Percentiles rank a stretch among this genome's conserved stretches.
Conservation (phyloP, 2,888 invertebrate species). For the Tetanocera ferruginea region DNA sequence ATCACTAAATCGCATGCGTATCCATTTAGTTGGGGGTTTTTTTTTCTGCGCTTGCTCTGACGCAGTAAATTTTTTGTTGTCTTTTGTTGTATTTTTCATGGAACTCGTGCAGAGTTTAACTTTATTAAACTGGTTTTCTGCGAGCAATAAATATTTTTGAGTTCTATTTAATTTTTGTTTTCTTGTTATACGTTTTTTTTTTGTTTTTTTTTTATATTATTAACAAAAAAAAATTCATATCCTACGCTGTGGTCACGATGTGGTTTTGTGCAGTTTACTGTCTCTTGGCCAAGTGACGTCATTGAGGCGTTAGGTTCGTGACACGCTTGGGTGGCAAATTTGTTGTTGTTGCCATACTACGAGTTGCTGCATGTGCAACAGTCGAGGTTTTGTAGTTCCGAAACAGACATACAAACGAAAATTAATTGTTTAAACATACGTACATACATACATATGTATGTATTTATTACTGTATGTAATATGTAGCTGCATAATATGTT, state of each 20-base stretch:
- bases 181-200: not conserved
- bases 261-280: not conserved
- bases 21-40: not conserved
- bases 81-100: not conserved
- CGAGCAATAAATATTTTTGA: not conserved
- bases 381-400: slow-evolving; percentile 18
- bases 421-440: slow-evolving; percentile 7
- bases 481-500: not conserved
- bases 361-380: not conserved
- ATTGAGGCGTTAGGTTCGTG: slow-evolving; percentile 28
- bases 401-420: not conserved
- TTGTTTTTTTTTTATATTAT: not conserved
- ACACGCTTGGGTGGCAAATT: slow-evolving; percentile 28
- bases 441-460: not conserved
- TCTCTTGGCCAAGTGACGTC: slow-evolving; percentile 31
- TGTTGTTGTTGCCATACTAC: not conserved
- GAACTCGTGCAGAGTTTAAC: not conserved
- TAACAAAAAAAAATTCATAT: not conserved
- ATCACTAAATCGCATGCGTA: not conserved
- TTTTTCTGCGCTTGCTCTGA: not conserved
- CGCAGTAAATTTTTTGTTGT: not conserved
- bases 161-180: not conserved
- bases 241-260: slow-evolving; percentile 17
- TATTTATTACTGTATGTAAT: not conserved
- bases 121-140: not conserved